phyloP scores from a whole-genome alignment of 2,113 vertebrate genomes.

The Heliornis fulica region DNA sequence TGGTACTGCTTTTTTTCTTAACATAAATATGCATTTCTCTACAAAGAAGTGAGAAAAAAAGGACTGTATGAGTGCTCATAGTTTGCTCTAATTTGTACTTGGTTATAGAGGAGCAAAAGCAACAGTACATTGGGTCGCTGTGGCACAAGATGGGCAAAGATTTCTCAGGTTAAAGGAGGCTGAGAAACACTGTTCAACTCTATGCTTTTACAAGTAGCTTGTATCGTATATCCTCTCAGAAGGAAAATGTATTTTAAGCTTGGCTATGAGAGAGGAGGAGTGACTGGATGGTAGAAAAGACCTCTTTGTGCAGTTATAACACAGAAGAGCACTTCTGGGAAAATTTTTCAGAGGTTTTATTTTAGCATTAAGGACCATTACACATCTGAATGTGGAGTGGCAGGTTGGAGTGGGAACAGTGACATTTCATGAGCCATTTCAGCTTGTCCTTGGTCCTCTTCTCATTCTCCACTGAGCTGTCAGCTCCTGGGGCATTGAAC shows the following conservation, averaged over 20 bases:
- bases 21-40: not conserved
- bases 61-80: not conserved
- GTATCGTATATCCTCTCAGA: not conserved
- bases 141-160: not conserved
- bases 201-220: not conserved
- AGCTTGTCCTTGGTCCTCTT: not conserved
- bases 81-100: not conserved
- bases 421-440: not conserved
- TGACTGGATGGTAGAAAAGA: not conserved
- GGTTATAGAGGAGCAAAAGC: not conserved
- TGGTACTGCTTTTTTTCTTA: not conserved
- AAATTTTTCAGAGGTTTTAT: not conserved
- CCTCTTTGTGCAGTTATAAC: not conserved
- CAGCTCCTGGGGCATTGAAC: not conserved
- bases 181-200: not conserved
- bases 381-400: conserved; percentile 1
- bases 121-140: not conserved
- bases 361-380: not conserved
- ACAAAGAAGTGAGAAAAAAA: not conserved
- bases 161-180: not conserved
- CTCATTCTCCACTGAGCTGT: not conserved
- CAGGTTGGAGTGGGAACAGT: not conserved
- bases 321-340: not conserved
- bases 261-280: not conserved
- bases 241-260: not conserved